A percentile compares a stretch with the other conserved stretches of the same genome.
phyloP scores from a whole-genome alignment of 2,797 vertebrate genomes.

The Champsocephalus esox region DNA sequence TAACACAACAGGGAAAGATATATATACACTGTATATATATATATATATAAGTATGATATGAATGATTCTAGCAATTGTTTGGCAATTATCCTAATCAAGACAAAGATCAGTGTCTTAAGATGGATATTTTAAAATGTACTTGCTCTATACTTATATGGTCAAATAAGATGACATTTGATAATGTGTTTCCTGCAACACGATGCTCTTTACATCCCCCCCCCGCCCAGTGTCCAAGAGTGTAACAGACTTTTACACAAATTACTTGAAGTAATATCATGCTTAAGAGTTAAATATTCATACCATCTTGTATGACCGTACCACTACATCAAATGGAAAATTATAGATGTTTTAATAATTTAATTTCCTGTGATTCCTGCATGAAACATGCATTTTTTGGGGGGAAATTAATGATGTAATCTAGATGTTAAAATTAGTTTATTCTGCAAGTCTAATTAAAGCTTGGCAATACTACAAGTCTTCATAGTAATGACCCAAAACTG shows the following conservation, averaged over 20 bases:
- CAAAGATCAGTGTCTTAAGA: slow-evolving; percentile 23
- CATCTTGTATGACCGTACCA: slow-evolving; percentile 11
- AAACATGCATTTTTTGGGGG: slow-evolving; percentile 26
- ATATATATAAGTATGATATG: slow-evolving; percentile 9
- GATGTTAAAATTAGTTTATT: slow-evolving; percentile 13
- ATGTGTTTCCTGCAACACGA: background rate
- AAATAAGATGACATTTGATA: slow-evolving; percentile 28
- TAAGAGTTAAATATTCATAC: background rate
- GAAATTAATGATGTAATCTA: slow-evolving; percentile 37
- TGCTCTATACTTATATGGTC: slow-evolving; percentile 18
- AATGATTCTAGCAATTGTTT: slow-evolving; percentile 25
- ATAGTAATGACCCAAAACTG: slow-evolving; percentile 21
- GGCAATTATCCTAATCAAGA: slow-evolving; percentile 12
- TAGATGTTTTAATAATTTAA: slow-evolving; percentile 34
- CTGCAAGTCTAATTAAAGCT: slow-evolving; percentile 3
- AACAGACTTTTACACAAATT: background rate
- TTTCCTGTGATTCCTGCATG: slow-evolving; percentile 7
- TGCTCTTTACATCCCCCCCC: background rate
- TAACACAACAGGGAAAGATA: slow-evolving; percentile 40
- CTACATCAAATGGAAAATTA: slow-evolving; percentile 37
- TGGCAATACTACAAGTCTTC: slow-evolving; percentile 9
- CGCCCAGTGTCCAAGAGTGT: background rate
- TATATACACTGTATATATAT: too few relatives aligned
- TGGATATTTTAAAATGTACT: slow-evolving; percentile 15
- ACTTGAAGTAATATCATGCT: background rate